These are phyloP conservation scores for Machimus atricapillus DNA, from an alignment of 2,888 invertebrate genomes.

Conservation along the genomic window DNA sequence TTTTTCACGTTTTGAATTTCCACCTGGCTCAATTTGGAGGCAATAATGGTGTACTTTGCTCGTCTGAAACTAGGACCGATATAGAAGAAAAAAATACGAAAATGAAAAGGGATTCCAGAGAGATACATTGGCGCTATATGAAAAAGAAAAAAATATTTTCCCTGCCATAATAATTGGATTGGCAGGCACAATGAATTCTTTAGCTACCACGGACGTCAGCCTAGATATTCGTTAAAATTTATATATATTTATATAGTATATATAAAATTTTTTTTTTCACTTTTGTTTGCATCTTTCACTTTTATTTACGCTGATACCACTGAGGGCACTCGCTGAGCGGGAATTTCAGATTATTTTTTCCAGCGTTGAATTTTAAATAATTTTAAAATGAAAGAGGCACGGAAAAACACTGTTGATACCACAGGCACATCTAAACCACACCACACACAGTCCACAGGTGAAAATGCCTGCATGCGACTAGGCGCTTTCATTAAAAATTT, in stretches of 20 bases:
- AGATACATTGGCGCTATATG: neutral
- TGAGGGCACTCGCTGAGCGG: neutral
- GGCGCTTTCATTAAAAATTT: constrained; percentile 16
- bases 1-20: constrained; percentile 37
- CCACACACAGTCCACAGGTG: neutral
- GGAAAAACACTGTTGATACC: constrained; percentile 15
- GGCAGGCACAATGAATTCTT: constrained; percentile 30
- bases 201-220: neutral
- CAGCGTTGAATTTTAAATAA: neutral
- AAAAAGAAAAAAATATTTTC: constrained; percentile 24
- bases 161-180: constrained; percentile 42
- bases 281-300: constrained; percentile 1
- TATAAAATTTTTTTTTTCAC: constrained; percentile 2
- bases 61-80: neutral
- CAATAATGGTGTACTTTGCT: constrained; percentile 30
- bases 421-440: neutral
- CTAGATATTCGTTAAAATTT: constrained; percentile 18
- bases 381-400: neutral
- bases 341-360: constrained; percentile 8
- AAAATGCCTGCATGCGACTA: neutral
- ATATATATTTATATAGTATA: neutral
- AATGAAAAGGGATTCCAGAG: neutral
- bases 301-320: constrained; percentile 2
- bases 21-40: constrained; percentile 40
- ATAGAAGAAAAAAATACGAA: neutral